A percentile compares a stretch with the other conserved stretches of the same genome.
Evolutionary conservation across 2,797 vertebrate species (phyloP).

Genomic region (Etheostoma nigrum): DNA sequence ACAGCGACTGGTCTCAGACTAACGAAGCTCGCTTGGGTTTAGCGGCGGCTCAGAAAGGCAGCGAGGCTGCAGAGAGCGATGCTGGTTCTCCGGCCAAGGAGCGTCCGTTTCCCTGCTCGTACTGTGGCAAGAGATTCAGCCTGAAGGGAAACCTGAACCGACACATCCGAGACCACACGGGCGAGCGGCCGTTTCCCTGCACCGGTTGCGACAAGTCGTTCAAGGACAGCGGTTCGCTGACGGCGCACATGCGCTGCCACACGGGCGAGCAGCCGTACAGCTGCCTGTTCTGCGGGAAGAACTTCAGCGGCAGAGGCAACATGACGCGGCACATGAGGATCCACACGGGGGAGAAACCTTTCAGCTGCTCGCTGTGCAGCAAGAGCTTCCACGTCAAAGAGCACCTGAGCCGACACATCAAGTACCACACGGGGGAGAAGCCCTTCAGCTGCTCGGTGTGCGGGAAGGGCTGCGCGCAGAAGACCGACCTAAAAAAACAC

Average conservation of each 20-base stretch:
- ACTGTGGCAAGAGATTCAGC: slow-evolving; percentile 58
- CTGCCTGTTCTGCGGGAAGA: slow-evolving; percentile 57
- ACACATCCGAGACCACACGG: slow-evolving; percentile 65
- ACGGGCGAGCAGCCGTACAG: slow-evolving; percentile 64
- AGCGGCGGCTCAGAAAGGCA: not conserved
- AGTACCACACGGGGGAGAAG: slow-evolving; percentile 53
- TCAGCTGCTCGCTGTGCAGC: slow-evolving; percentile 44
- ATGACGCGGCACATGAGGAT: slow-evolving; percentile 65
- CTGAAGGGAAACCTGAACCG: slow-evolving; percentile 62
- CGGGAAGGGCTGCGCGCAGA: slow-evolving; percentile 32
- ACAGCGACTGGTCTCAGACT: slow-evolving; percentile 38
- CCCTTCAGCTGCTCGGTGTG: slow-evolving; percentile 42
- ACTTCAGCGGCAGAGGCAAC: slow-evolving; percentile 50
- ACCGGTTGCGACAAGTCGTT: slow-evolving; percentile 55
- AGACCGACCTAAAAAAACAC: slow-evolving; percentile 40
- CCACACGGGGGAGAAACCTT: slow-evolving; percentile 51
- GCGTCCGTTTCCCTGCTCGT: slow-evolving; percentile 51
- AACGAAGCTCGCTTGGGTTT: not conserved
- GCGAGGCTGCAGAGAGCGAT: not conserved
- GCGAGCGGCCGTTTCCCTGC: slow-evolving; percentile 59
- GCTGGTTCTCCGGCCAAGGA: not conserved
- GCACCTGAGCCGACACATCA: slow-evolving; percentile 51
- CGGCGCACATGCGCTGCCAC: slow-evolving; percentile 63
- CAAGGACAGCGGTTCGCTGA: slow-evolving; percentile 55
- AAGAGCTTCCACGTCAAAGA: slow-evolving; percentile 41